Base-by-base conservation (phyloP, 2,113 vertebrate genomes). In the Arvicanthis niloticus region DNA sequence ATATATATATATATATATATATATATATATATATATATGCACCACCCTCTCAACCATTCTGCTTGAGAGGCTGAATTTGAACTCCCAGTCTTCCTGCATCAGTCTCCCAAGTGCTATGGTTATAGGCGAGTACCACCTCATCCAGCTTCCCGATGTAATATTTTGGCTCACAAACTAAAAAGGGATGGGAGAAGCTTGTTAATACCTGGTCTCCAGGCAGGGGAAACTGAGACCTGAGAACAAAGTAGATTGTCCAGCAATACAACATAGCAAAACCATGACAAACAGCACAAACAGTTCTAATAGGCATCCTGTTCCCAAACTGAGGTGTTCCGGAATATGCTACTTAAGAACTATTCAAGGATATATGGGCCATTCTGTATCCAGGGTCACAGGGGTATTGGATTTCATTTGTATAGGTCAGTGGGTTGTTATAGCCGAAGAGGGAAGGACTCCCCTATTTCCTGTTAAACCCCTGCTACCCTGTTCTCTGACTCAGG, bases 191-290 rank as follows among this genome's bases (percentile, higher is more conserved):
- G 87, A 72, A 75, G 53, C 53, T 60, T 60, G 5, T 58, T 89
- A 75, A 42, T 34, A 72, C 60, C 37, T 80, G 88, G 80, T 62
- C 42, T 92, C 76, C 40, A 37, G 70, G 62, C 9, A 4, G 81
- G 26, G 72, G 37, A 77, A 89, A 24, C 3, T 68, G 88, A 89
- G 60, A n/a, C 68, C 72, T 11, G 60, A 72, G 87, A 48, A 26
- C 7, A 29, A 10, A 70, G 26, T 26, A 21, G 56, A 21, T 51
- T 73, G 48, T 34, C 29, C 7, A 40, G 7, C 40, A 34, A 3
- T n/a, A n/a, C n/a, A n/a, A n/a, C n/a, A 1, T 12, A 16, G 31
- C 1, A 21, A 89, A n/a, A n/a, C 67, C 0, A 7, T 12, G 85
- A 84, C 65, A 19, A 37, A 51, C 1, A 13, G 40, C 40, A 17